Percentiles rank a stretch among this genome's conserved stretches.
Conservation (phyloP, 2,113 vertebrate species). For the Micronisus gabar region DNA sequence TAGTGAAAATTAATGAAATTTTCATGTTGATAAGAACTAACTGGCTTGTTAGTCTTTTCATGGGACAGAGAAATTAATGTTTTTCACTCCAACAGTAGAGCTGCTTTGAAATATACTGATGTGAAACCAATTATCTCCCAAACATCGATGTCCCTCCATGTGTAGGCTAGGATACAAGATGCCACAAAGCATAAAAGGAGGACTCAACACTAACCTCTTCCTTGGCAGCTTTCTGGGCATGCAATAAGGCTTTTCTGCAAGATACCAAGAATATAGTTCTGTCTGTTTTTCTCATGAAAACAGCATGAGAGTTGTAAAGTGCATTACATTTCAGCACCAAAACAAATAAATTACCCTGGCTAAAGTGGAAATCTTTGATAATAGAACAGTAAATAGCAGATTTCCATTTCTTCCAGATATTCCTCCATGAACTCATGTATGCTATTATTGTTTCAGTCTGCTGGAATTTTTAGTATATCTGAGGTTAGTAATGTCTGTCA, state of each 20-base stretch:
- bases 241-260: not conserved
- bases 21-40: not conserved
- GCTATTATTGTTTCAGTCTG: not conserved
- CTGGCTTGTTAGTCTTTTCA: not conserved
- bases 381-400: not conserved
- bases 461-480: not conserved
- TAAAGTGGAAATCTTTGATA: not conserved
- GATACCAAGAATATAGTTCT: not conserved
- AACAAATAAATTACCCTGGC: not conserved
- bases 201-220: not conserved
- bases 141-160: not conserved
- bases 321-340: not conserved
- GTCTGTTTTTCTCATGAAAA: not conserved
- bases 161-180: not conserved
- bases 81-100: not conserved
- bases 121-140: not conserved
- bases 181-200: not conserved
- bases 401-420: not conserved
- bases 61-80: not conserved
- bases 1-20: not conserved
- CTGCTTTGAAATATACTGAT: not conserved
- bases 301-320: not conserved
- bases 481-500: not conserved
- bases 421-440: not conserved
- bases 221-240: not conserved